phyloP scores from a whole-genome alignment of 2,888 invertebrate species.

The Tipula unca region DNA sequence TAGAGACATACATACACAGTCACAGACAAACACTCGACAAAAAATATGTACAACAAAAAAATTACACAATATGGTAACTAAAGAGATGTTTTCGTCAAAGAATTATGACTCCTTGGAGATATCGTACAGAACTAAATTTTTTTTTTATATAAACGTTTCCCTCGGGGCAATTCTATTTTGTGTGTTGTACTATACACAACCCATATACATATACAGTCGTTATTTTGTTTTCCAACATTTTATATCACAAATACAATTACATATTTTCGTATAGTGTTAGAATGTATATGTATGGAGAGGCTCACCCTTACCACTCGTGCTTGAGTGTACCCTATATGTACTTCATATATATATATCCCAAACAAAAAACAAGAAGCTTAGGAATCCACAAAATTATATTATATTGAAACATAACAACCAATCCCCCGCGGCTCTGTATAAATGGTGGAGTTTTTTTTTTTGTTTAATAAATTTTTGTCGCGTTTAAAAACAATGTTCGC shows the following conservation, averaged over 20 bases:
- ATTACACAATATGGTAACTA: background rate
- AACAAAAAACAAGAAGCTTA: background rate
- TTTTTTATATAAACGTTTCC: background rate
- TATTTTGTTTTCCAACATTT: background rate
- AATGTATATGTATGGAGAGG: background rate
- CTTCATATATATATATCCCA: too few relatives aligned
- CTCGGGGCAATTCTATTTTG: slow-evolving; percentile 1
- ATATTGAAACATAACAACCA: slow-evolving; percentile 3
- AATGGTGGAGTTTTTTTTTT: background rate
- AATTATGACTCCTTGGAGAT: slow-evolving; percentile 8
- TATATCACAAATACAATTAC: background rate
- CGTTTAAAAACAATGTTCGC: slow-evolving; percentile 8
- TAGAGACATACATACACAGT: background rate
- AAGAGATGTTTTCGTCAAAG: slow-evolving; percentile 14
- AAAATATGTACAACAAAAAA: background rate
- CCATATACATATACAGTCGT: background rate
- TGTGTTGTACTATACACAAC: background rate
- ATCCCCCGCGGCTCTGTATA: background rate
- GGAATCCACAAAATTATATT: background rate
- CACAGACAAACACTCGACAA: background rate
- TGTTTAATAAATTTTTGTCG: slow-evolving; percentile 1
- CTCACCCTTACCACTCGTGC: background rate
- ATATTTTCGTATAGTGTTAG: background rate
- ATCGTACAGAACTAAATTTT: background rate
- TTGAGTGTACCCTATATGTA: background rate